Percentiles rank a stretch among this genome's conserved stretches.
These are phyloP conservation scores for Apotomis betuletana DNA, from an alignment of 2,888 invertebrate genomes.

Conservation along the genomic window DNA sequence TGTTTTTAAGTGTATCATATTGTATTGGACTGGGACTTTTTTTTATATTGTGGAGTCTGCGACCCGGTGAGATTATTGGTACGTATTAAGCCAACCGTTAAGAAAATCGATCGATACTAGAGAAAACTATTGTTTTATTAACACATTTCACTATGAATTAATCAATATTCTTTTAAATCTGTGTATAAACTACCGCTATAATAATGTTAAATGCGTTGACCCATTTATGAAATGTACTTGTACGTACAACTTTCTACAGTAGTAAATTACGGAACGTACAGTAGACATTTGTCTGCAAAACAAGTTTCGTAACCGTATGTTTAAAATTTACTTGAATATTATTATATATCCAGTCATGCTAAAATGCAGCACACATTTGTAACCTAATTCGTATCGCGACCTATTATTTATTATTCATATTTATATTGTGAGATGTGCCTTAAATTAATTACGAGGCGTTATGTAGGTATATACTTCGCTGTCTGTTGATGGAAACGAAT, in stretches of 20 bases:
- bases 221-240: conserved; percentile 51
- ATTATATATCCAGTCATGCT: background rate
- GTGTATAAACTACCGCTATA: conserved; percentile 30
- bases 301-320: conserved; percentile 36
- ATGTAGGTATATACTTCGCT: too few species aligned
- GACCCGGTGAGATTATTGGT: conserved; percentile 37
- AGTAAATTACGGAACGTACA: conserved; percentile 30
- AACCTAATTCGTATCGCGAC: conserved; percentile 3
- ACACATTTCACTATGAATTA: conserved; percentile 48
- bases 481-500: too few species aligned
- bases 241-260: conserved; percentile 52
- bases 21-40: conserved; percentile 13
- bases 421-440: background rate
- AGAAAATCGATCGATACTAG: conserved; percentile 74
- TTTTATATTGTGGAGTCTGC: background rate
- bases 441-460: conserved; percentile 25
- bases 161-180: conserved; percentile 41
- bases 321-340: conserved; percentile 11
- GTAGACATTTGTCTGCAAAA: conserved; percentile 23
- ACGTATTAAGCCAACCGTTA: conserved; percentile 51
- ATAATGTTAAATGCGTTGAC: conserved; percentile 40
- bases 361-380: background rate
- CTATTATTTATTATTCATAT: conserved; percentile 21
- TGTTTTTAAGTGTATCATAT: conserved; percentile 32
- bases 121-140: conserved; percentile 60